These are phyloP conservation scores for Thinocorus orbignyianus DNA, from an alignment of 2,113 vertebrate species.

Conservation along the genomic window DNA sequence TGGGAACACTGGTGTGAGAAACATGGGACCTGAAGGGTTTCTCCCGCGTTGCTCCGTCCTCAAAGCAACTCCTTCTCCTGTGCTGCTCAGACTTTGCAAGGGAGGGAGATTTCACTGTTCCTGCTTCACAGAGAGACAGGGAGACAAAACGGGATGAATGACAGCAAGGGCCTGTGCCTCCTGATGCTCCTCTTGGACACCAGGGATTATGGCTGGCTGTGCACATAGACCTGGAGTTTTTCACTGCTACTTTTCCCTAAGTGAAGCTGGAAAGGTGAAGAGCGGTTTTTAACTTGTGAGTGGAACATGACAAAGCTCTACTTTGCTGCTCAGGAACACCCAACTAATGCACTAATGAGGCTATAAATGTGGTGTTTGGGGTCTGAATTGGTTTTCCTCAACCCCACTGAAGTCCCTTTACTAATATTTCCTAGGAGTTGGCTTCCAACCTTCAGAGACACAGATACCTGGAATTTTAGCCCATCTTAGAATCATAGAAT, in stretches of 20 bases:
- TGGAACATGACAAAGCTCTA: background rate
- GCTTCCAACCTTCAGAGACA: background rate
- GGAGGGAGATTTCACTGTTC: background rate
- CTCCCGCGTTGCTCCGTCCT: accelerated
- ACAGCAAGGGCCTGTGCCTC: background rate
- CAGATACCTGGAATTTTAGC: background rate
- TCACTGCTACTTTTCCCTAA: background rate
- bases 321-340: background rate
- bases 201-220: background rate
- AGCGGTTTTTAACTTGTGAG: background rate
- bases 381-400: background rate
- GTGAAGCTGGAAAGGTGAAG: background rate
- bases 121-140: background rate
- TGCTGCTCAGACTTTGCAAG: background rate
- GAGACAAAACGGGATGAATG: background rate
- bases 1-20: background rate
- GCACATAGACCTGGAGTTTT: background rate
- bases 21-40: background rate
- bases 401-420: accelerated
- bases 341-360: accelerated
- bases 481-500: background rate
- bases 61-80: accelerated
- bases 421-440: background rate
- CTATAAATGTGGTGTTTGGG: accelerated
- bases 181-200: background rate